Evolutionary conservation across 2,797 vertebrate species (phyloP).

Genomic region (Allochrocebus solatus): DNA sequence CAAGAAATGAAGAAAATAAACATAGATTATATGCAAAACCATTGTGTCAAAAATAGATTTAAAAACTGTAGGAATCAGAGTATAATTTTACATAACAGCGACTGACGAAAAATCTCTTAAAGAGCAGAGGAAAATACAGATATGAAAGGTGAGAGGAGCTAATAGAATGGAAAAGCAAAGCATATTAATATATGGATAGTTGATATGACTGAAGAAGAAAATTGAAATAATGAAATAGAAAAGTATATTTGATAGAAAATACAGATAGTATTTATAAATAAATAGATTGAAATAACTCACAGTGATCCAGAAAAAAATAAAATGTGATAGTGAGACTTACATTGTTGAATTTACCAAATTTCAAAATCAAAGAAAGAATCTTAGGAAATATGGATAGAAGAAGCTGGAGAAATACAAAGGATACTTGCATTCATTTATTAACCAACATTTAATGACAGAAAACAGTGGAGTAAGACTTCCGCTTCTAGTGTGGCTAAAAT

Average conservation of each 20-base stretch:
- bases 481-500: not conserved
- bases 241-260: not conserved
- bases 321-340: not conserved
- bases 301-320: not conserved
- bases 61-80: not conserved
- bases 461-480: not conserved
- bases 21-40: not conserved
- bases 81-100: not conserved
- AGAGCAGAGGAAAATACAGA: not conserved
- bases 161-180: not conserved
- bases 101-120: not conserved
- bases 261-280: not conserved
- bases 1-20: not conserved
- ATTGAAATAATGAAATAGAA: not conserved
- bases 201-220: not conserved
- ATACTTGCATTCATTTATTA: not conserved
- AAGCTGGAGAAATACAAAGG: not conserved
- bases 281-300: not conserved
- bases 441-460: not conserved
- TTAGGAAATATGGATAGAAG: not conserved
- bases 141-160: not conserved
- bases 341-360: not conserved
- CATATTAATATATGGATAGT: not conserved
- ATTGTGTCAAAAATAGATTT: not conserved
- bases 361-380: not conserved